Evolutionary conservation across 2,113 vertebrate species (phyloP).

Genomic region (Hippopotamus amphibius): DNA sequence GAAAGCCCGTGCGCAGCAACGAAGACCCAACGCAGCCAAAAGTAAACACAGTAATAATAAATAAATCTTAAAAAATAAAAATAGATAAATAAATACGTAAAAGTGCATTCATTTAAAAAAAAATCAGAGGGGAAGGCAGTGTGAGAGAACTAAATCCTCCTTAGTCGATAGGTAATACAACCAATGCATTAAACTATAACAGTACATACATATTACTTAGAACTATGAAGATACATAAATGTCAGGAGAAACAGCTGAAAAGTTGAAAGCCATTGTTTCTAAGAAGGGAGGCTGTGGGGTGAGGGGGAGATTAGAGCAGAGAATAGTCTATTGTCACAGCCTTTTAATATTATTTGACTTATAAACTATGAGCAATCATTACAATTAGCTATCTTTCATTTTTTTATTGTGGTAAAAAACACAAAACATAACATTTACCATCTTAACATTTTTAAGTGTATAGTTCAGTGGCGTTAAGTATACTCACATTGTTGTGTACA

Average conservation of each 20-base stretch:
- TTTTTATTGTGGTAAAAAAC: not conserved
- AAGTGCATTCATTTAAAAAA: not conserved
- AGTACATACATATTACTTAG: not conserved
- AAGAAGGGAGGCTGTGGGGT: not conserved
- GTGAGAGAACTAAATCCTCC: not conserved
- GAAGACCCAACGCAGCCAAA: too few relatives aligned
- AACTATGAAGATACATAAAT: not conserved
- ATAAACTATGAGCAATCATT: not conserved
- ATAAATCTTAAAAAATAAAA: too few relatives aligned
- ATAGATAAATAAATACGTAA: too few relatives aligned
- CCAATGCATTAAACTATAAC: not conserved
- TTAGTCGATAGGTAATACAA: not conserved
- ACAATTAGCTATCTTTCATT: not conserved
- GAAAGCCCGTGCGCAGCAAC: too few relatives aligned
- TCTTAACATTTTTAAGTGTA: not conserved
- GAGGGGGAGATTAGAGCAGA: not conserved
- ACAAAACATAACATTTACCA: not conserved
- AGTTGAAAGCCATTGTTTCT: not conserved
- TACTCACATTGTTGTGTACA: not conserved
- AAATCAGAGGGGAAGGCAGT: not conserved
- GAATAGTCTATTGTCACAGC: not conserved
- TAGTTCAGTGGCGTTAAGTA: not conserved
- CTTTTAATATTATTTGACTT: slow-evolving; percentile 37
- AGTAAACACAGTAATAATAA: too few relatives aligned
- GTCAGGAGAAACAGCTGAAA: not conserved